Percentiles rank a stretch among this genome's conserved stretches.
These are phyloP conservation scores for Hypanus sabinus DNA, from an alignment of 2,113 vertebrate species.

Conservation along the genomic window DNA sequence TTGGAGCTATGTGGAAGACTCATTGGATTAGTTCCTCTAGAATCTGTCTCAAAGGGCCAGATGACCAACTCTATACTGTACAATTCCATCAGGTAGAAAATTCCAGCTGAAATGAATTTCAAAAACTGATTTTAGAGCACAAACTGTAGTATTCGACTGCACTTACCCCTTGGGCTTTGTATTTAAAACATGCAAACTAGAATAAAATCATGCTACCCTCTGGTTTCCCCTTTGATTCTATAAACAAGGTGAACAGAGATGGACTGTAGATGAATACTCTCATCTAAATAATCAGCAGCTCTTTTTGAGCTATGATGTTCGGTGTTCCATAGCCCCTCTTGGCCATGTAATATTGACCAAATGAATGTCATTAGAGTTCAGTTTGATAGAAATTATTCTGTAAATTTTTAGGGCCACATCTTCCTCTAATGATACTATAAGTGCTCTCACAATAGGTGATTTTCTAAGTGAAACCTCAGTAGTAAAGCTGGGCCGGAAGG, in stretches of 20 bases:
- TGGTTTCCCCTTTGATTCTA: neutral
- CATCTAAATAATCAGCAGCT: neutral
- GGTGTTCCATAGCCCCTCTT: neutral
- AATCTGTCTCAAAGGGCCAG: neutral
- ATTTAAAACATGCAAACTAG: too few relatives aligned
- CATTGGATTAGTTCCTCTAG: neutral
- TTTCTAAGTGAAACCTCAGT: too few relatives aligned
- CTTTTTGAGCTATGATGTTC: neutral
- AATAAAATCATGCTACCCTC: neutral
- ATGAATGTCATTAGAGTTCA: too few relatives aligned
- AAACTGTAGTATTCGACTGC: too few relatives aligned
- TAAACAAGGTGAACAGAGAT: neutral
- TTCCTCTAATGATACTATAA: neutral
- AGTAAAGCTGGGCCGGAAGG: neutral
- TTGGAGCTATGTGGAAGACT: neutral
- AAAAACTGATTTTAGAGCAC: too few relatives aligned
- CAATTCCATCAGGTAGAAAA: too few relatives aligned
- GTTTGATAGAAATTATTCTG: neutral
- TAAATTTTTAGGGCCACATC: neutral
- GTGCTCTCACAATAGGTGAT: neutral
- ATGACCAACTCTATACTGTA: neutral
- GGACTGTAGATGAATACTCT: neutral
- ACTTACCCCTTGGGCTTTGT: too few relatives aligned
- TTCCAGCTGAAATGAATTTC: too few relatives aligned
- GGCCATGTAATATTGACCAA: too few relatives aligned